Evolutionary conservation across 2,888 invertebrate genomes (phyloP), one percentile per base, ranked within the genome.

Genomic region (Hirtodrosophila duncani): DNA sequence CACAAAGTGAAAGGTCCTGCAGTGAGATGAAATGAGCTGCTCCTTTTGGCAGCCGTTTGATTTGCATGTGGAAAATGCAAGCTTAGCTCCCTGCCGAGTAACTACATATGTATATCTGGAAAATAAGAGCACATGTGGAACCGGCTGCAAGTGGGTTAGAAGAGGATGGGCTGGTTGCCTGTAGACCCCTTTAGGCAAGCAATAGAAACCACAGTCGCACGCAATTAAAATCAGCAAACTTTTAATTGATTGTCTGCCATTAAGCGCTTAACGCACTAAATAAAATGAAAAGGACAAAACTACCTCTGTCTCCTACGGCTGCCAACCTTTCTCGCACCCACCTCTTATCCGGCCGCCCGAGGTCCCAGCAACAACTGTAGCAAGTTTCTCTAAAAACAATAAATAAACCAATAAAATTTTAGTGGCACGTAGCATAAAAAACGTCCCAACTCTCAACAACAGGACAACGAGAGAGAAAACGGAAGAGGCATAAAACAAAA

Each of bases 381-480:
- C 39, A 56, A 69, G 49, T 74, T 52, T 43, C 49, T 67, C 36
- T 50, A 48, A 59, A 63, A 52, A 74, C 61, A 74, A 69, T 74
- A 74, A 74, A 74, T 69, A 70, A 69, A 53, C 58, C 70, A 74
- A 66, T 74, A 55, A 61, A 66, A 59, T 74, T 69, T 66, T 61
- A 74, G 63, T 66, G 59, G 41, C 60, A 69, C 51, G 69, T 51
- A 58, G 39, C 63, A 55, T 31, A 63, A 62, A 65, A 68, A 65
- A 43, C 31, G 18, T 27, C 26, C 8, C 39, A 43, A 38, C 21
- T 38, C 33, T 33, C 37, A 37, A 34, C 36, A 21, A 30, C 33
- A 60, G 18, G 27, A 26, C 44, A 42, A 23, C 17, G 29, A 27
- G 26, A 36, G 8, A 7, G 7, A 8, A 2, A 11, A 8, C 13